Evolutionary conservation across 2,797 vertebrate species (phyloP).

Genomic region (Nyctibius grandis): DNA sequence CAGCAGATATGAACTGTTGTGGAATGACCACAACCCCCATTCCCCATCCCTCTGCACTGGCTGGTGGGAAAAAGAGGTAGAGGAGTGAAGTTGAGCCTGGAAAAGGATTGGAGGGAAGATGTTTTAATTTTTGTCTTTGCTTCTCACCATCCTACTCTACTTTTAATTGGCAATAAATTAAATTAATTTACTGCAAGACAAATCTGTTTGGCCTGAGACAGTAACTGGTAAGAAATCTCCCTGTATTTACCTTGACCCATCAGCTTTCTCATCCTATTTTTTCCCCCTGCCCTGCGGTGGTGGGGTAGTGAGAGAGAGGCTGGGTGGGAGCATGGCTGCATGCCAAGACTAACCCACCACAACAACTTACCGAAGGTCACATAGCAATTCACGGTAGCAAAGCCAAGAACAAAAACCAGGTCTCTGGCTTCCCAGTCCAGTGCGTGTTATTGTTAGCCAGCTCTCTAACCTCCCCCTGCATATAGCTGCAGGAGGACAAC

Average conservation of each 20-base stretch:
- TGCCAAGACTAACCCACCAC: too few relatives aligned
- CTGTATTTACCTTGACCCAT: background rate
- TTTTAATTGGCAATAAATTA: background rate
- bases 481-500: accelerated
- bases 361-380: accelerated
- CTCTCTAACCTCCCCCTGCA: background rate
- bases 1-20: background rate
- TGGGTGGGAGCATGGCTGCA: accelerated
- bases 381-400: accelerated
- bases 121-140: background rate
- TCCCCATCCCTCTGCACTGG: background rate
- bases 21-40: background rate
- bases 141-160: background rate
- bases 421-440: background rate
- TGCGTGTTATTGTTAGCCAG: too few relatives aligned
- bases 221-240: background rate
- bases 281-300: accelerated
- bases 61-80: background rate
- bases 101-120: background rate
- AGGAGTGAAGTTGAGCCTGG: background rate
- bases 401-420: background rate
- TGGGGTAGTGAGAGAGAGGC: accelerated
- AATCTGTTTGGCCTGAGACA: background rate
- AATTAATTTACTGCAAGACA: background rate
- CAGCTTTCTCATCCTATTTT: background rate